Conservation (phyloP, 2,888 invertebrate species). For the Calliopum simillimum region DNA sequence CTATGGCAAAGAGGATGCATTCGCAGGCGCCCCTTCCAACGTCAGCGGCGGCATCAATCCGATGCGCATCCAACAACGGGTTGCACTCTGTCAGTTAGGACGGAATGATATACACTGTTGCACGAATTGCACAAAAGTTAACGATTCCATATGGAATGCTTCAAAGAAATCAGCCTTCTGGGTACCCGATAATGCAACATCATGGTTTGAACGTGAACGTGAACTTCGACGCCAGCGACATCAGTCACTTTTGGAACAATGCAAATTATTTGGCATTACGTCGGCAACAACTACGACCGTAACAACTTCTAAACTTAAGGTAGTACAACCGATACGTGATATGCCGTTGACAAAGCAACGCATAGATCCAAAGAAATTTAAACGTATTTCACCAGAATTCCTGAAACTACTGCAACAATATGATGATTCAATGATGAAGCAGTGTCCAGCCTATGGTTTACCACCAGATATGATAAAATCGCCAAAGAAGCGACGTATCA, state of each 20-base stretch:
- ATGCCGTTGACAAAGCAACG: constrained; percentile 37
- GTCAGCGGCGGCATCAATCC: not conserved
- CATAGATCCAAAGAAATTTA: constrained; percentile 48
- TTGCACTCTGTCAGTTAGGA: constrained; percentile 19
- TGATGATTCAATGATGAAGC: constrained; percentile 46
- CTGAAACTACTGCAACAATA: constrained; percentile 50
- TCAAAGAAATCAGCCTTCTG: constrained; percentile 38
- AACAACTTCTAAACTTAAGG: not conserved
- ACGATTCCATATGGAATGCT: constrained; percentile 33
- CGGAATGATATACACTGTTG: constrained; percentile 10
- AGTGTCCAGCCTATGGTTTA: not conserved
- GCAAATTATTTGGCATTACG: constrained; percentile 14
- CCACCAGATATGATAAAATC: no score
- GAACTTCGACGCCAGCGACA: not conserved
- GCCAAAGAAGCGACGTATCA: no score
- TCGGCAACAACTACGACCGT: not conserved
- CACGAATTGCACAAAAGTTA: constrained; percentile 28
- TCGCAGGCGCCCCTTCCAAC: not conserved
- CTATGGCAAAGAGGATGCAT: not conserved
- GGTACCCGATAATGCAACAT: constrained; percentile 42
- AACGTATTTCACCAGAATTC: constrained; percentile 58
- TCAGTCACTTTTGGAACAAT: not conserved
- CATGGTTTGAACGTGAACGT: constrained; percentile 42
- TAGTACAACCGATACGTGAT: constrained; percentile 35
- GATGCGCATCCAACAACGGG: constrained; percentile 25